A percentile compares a stretch with the other conserved stretches of the same genome.
phyloP scores from a whole-genome alignment of 1,140 invertebrate species.

The Drosophila chauvacae region DNA sequence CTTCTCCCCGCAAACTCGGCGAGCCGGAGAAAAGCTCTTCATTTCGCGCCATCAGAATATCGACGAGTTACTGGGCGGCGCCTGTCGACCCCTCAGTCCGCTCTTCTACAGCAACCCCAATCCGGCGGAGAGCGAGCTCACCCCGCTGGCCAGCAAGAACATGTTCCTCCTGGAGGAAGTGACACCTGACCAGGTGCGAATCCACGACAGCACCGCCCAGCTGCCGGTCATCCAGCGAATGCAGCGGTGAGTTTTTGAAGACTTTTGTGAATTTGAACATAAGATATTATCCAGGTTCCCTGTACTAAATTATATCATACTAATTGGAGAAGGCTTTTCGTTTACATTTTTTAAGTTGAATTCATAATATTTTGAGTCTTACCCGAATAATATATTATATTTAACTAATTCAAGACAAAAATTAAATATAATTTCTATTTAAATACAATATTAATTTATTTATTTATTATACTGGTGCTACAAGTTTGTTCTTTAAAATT shows the following conservation, averaged over 20 bases:
- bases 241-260: constrained; percentile 67
- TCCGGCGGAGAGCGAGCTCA: constrained; percentile 29
- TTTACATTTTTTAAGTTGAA: too few species aligned
- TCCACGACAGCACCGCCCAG: constrained; percentile 91
- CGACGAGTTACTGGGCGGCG: constrained; percentile 91
- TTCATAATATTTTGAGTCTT: too few species aligned
- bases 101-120: constrained; percentile 84
- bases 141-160: constrained; percentile 61
- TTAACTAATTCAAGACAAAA: too few species aligned
- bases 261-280: too few species aligned
- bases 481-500: too few species aligned
- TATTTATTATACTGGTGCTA: too few species aligned
- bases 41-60: constrained; percentile 93
- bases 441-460: too few species aligned
- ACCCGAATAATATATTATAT: too few species aligned
- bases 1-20: constrained; percentile 72
- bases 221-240: constrained; percentile 88
- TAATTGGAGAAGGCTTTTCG: too few species aligned
- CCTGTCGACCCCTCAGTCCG: constrained; percentile 87
- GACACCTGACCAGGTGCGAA: constrained; percentile 89
- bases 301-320: too few species aligned
- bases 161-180: constrained; percentile 81
- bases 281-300: too few species aligned
- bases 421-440: too few species aligned
- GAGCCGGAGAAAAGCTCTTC: constrained; percentile 86